phyloP scores from a whole-genome alignment of 2,797 vertebrate genomes.

The Danio tinwini region DNA sequence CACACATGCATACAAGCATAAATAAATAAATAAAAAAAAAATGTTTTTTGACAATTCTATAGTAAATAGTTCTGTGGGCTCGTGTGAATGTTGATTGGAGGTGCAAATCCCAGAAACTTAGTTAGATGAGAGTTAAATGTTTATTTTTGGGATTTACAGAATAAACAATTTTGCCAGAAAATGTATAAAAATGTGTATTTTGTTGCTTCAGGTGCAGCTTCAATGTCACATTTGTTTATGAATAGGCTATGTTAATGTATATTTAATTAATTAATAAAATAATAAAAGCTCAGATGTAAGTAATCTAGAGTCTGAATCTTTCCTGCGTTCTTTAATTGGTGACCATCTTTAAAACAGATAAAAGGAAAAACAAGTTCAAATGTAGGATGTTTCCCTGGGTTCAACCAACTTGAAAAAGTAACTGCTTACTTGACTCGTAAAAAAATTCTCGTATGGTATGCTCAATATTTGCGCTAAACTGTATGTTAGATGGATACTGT shows the following conservation, averaged over 20 bases:
- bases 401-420: neutral
- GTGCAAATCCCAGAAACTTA: neutral
- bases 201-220: neutral
- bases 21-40: too few relatives aligned
- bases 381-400: neutral
- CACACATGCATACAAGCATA: too few relatives aligned
- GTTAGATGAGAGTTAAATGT: neutral
- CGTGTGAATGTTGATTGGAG: too few relatives aligned
- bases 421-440: neutral
- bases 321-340: neutral
- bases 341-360: neutral
- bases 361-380: neutral
- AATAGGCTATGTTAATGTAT: neutral
- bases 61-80: too few relatives aligned
- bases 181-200: neutral
- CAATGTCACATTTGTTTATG: neutral
- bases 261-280: too few relatives aligned
- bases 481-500: neutral
- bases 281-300: neutral
- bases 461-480: neutral
- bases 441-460: neutral
- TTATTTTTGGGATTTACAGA: neutral
- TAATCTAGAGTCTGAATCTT: neutral
- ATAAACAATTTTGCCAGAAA: neutral
- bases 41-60: too few relatives aligned